A percentile compares a stretch with the other conserved stretches of the same genome.
Evolutionary conservation across 1,140 invertebrate species (phyloP).

Genomic region (Nasonia vitripennis): DNA sequence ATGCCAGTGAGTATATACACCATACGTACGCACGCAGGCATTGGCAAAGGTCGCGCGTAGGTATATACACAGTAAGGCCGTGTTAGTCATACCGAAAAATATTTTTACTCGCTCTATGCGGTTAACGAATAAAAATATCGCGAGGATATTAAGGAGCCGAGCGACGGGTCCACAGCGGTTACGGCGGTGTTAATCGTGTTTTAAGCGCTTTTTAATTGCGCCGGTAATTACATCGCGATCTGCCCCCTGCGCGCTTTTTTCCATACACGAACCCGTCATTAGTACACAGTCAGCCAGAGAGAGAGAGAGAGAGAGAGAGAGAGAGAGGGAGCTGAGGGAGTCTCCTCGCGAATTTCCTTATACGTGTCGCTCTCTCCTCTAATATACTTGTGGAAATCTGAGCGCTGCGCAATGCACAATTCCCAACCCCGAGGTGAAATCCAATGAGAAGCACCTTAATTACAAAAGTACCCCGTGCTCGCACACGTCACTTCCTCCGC

Average conservation of each 20-base stretch:
- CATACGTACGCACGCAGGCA: not conserved
- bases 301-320: not conserved
- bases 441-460: not conserved
- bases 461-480: not conserved
- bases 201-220: conserved; percentile 51
- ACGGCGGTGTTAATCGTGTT: conserved; percentile 38
- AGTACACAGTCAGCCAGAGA: not conserved
- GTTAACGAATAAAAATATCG: not conserved
- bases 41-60: too few species aligned
- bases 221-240: conserved; percentile 39
- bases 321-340: not conserved
- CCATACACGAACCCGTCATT: conserved; percentile 10
- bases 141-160: not conserved
- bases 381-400: not conserved
- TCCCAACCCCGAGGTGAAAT: not conserved
- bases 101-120: too few species aligned
- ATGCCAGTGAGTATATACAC: not conserved
- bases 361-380: not conserved
- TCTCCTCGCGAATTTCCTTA: not conserved
- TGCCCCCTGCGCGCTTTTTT: not conserved
- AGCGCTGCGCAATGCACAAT: not conserved
- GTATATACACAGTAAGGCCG: too few species aligned
- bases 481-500: not conserved
- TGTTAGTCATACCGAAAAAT: too few species aligned
- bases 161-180: not conserved